Evolutionary conservation across 2,888 invertebrate species (phyloP).

Genomic region (Eupithecia exiguata): DNA sequence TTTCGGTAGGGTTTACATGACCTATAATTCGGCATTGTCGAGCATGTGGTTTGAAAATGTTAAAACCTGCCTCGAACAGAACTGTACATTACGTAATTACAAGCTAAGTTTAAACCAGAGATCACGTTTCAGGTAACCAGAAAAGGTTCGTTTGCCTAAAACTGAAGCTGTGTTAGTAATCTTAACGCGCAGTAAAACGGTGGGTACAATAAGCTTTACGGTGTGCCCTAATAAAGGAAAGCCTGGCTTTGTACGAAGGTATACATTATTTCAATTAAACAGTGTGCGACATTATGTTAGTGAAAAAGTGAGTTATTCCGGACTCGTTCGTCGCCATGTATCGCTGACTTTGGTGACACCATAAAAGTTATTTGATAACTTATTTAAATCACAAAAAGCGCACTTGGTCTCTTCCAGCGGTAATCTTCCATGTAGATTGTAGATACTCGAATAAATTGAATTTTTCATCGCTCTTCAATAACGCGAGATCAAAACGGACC

Average conservation of each 20-base stretch:
- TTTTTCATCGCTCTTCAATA: constrained; percentile 34
- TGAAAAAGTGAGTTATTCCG: too few relatives aligned
- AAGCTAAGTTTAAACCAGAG: constrained; percentile 24
- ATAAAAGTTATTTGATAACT: background rate
- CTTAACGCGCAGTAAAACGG: constrained; percentile 29
- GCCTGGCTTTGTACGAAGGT: constrained; percentile 18
- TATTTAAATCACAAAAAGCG: background rate
- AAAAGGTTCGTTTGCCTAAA: constrained; percentile 6
- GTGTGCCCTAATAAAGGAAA: constrained; percentile 28
- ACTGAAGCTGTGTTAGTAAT: constrained; percentile 20
- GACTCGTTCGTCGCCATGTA: too few relatives aligned
- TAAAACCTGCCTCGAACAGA: too few relatives aligned
- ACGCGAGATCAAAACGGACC: constrained; percentile 16
- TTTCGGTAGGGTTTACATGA: too few relatives aligned
- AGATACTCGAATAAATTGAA: constrained; percentile 36
- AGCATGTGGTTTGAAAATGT: too few relatives aligned
- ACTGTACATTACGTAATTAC: background rate
- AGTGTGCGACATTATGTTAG: background rate
- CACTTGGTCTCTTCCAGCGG: constrained; percentile 11
- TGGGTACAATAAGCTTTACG: constrained; percentile 23
- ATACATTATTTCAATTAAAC: background rate
- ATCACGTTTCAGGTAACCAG: constrained; percentile 21
- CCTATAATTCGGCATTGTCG: too few relatives aligned
- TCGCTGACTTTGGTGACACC: background rate
- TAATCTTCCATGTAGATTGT: constrained; percentile 16